Conservation (phyloP, 2,797 vertebrate species). For the Gymnodraco acuticeps region DNA sequence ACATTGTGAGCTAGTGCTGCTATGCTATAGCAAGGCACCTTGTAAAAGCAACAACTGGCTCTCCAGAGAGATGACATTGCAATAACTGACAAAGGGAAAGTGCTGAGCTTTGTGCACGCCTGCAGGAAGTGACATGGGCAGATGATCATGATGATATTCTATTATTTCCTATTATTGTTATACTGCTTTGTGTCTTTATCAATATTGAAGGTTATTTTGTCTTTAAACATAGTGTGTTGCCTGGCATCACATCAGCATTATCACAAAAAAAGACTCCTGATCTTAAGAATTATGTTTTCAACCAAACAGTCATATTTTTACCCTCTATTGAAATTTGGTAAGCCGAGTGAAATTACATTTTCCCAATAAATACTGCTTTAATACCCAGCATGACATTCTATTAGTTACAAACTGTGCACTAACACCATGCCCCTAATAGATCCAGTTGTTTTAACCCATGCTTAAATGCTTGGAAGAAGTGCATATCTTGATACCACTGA, state of each 20-base stretch:
- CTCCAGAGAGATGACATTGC: constrained; percentile 42
- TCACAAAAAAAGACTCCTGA: constrained; percentile 13
- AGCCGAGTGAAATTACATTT: constrained; percentile 50
- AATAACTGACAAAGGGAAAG: constrained; percentile 20
- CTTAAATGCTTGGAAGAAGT: constrained; percentile 37
- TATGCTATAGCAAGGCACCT: not conserved
- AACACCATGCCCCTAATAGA: constrained; percentile 49
- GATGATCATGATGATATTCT: not conserved
- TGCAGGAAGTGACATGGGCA: constrained; percentile 14
- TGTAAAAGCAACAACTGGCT: constrained; percentile 26
- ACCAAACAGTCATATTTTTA: not conserved
- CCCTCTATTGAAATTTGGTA: constrained; percentile 18
- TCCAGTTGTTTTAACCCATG: constrained; percentile 33
- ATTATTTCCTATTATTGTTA: too few species aligned
- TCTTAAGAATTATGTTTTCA: not conserved
- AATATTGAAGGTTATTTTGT: constrained; percentile 11
- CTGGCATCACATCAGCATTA: constrained; percentile 24
- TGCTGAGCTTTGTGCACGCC: not conserved
- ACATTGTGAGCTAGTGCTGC: constrained; percentile 1
- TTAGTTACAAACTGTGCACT: constrained; percentile 55
- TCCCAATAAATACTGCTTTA: constrained; percentile 24
- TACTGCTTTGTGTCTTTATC: constrained; percentile 10
- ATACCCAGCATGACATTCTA: constrained; percentile 43
- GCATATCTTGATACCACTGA: constrained; percentile 55
- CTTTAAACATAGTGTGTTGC: not conserved